Percentiles rank a stretch among this genome's conserved stretches.
phyloP scores from a whole-genome alignment of 2,797 vertebrate species.

The Eospalax fontanierii region DNA sequence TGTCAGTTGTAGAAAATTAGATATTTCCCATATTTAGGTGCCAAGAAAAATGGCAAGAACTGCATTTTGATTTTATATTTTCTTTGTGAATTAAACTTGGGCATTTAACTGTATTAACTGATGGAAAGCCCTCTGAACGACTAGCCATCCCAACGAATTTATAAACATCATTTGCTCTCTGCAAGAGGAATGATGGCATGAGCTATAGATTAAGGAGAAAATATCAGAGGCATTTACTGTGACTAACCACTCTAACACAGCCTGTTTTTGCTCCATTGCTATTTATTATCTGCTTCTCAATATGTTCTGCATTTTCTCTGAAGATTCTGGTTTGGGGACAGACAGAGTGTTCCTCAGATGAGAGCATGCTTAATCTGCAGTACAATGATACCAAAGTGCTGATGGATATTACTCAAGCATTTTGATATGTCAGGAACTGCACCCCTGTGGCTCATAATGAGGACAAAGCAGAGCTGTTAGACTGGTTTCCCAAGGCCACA shows the following conservation, averaged over 20 bases:
- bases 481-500: slow-evolving; percentile 17
- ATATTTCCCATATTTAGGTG: neutral
- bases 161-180: slow-evolving; percentile 67
- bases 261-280: slow-evolving; percentile 34
- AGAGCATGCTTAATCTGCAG: slow-evolving; percentile 35
- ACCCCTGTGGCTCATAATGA: slow-evolving; percentile 52
- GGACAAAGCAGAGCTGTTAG: neutral
- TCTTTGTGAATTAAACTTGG: neutral
- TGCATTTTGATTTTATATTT: slow-evolving; percentile 37
- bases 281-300: slow-evolving; percentile 65
- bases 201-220: slow-evolving; percentile 39
- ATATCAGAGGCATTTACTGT: slow-evolving; percentile 12
- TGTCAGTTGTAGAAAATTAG: slow-evolving; percentile 23
- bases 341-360: slow-evolving; percentile 21
- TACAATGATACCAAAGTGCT: neutral
- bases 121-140: slow-evolving; percentile 56
- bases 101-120: slow-evolving; percentile 58
- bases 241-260: slow-evolving; percentile 21
- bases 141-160: neutral
- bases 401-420: slow-evolving; percentile 60
- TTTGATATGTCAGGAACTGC: neutral
- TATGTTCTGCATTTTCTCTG: slow-evolving; percentile 51
- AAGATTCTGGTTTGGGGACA: slow-evolving; percentile 60
- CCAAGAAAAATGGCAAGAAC: slow-evolving; percentile 6
- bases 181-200: neutral